Base-by-base conservation (phyloP, 1,140 invertebrate species). In the Acyrthosiphon pisum region DNA sequence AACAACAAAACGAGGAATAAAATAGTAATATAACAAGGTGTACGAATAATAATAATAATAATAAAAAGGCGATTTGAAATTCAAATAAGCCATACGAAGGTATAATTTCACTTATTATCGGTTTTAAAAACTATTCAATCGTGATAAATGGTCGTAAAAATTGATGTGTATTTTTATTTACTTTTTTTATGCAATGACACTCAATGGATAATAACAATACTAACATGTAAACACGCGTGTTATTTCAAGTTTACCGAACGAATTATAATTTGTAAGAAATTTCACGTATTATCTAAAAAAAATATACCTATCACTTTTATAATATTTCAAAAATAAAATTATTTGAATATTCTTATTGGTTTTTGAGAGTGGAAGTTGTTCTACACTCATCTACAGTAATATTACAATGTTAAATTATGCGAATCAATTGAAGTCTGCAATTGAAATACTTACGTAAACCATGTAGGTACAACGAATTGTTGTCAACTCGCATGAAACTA, bases 61-160 rank as follows among this genome's bases (percentile, higher is more conserved):
- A 35, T 35, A 81, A 23, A 41, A 11, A 37, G 7, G 22, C 26
- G 20, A 41, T 84, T 84, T 26, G 83, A 30, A 76, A 76, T 83
- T 83, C 81, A 83, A 83, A 37, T 83, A 37, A 37, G n/a, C 37
- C 0, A 41, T 37, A 35, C 14, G 20, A 37, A 41, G 35, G 44
- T 87, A 44, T 87, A 87, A 87, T 87, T 87, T 87, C 6, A 46
- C 84, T 87, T 87, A 46, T 18, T 46, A 46, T 87, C 84, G 26
- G 26, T 87, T 87, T 44, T 30, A 26, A 44, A 46, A 46, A 30
- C 1, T 30, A 44, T 87, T 87, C 41, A 30, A 26, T 87, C 84
- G 84, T 87, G 26, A 46, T 30, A 44, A 46, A 87, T 48, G 14
- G 84, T 87, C 44, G 30, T 48, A 18, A 87, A 41, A 46, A 46